Evolutionary conservation across 2,113 vertebrate species (phyloP).

Genomic region (Capra hircus): DNA sequence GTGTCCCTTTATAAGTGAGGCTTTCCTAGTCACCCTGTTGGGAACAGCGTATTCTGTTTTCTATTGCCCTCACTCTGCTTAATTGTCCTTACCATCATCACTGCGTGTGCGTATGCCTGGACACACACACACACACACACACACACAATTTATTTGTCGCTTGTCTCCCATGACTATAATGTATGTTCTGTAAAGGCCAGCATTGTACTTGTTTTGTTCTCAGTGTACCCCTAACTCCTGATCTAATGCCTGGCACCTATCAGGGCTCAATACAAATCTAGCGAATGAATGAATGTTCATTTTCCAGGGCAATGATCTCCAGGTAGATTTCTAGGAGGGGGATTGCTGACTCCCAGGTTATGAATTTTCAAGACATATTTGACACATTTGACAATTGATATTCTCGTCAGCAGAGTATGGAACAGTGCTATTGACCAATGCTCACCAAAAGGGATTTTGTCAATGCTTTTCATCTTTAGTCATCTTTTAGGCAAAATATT

Average conservation of each 20-base stretch:
- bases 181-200: neutral
- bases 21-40: neutral
- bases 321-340: neutral
- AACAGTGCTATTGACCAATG: neutral
- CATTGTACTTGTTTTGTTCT: neutral
- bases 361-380: neutral
- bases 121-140: neutral
- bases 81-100: neutral
- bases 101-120: rapidly evolving
- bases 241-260: neutral
- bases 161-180: neutral
- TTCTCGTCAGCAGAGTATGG: neutral
- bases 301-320: neutral
- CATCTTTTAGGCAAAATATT: neutral
- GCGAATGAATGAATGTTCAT: neutral
- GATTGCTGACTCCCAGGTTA: neutral
- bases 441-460: neutral
- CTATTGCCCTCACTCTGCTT: neutral
- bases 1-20: neutral
- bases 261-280: neutral
- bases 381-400: neutral
- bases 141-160: neutral
- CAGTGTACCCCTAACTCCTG: neutral
- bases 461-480: neutral
- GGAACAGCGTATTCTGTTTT: neutral